These are phyloP conservation scores for Pterostichus niger DNA, from an alignment of 2,888 invertebrate species.

Conservation along the genomic window DNA sequence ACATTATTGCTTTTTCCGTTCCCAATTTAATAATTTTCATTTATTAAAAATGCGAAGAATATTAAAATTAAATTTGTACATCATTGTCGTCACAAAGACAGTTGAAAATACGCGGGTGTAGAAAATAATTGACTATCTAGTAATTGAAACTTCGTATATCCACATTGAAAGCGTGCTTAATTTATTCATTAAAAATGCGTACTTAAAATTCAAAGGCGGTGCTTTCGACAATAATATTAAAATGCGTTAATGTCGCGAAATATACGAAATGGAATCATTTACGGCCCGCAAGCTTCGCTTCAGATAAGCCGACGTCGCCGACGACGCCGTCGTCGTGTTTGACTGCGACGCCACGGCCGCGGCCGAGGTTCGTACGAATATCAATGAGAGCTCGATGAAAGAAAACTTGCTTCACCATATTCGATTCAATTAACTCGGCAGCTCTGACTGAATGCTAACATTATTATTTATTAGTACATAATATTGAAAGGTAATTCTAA, in stretches of 20 bases:
- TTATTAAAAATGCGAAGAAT: no score
- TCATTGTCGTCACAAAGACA: background rate
- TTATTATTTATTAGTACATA: background rate
- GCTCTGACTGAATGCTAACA: no score
- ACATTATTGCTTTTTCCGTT: no score
- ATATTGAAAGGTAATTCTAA: constrained; percentile 23
- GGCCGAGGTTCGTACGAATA: no score
- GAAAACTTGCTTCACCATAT: no score
- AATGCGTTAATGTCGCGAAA: constrained; percentile 18
- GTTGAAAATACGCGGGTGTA: background rate
- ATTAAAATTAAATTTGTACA: background rate
- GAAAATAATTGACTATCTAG: background rate
- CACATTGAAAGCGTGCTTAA: constrained; percentile 12
- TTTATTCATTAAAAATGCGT: constrained; percentile 48
- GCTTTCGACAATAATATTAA: constrained; percentile 14
- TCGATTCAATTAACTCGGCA: no score
- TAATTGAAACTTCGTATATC: background rate
- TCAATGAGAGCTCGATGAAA: no score
- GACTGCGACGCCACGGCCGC: no score
- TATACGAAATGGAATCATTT: constrained; percentile 26
- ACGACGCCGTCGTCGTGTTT: no score
- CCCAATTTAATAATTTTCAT: no score
- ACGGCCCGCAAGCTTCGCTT: background rate
- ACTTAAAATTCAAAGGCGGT: constrained; percentile 25
- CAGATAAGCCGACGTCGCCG: no score